Evolutionary conservation across 1,140 invertebrate species (phyloP).

Genomic region (Drosophila santomea): DNA sequence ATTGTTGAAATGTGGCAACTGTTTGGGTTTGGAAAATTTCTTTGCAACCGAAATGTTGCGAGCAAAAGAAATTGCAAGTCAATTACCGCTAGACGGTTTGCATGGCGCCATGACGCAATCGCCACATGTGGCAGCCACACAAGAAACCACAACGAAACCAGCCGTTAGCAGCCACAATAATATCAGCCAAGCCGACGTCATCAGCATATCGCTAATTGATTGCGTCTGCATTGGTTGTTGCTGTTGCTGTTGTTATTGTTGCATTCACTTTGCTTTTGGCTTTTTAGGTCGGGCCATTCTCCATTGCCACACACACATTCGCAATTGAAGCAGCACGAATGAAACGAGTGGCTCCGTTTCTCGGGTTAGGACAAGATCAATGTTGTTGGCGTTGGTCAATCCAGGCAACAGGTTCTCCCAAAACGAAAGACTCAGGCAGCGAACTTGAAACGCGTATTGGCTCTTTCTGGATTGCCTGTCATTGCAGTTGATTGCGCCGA

Average conservation of each 20-base stretch:
- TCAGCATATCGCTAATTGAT: conserved; percentile 76
- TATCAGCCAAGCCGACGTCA: conserved; percentile 40
- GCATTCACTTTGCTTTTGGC: conserved; percentile 67
- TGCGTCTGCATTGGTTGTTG: conserved; percentile 53
- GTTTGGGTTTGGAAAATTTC: conserved; percentile 64
- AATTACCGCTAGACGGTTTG: conserved; percentile 76
- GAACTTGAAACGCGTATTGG: conserved; percentile 66
- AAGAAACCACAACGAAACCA: conserved; percentile 6
- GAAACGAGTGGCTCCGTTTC: conserved; percentile 13
- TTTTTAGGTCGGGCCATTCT: conserved; percentile 76
- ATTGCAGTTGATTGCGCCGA: conserved; percentile 59
- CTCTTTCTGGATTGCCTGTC: conserved; percentile 39
- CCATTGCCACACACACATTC: conserved; percentile 48
- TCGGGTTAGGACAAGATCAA: conserved; percentile 75
- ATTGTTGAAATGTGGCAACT: conserved; percentile 68
- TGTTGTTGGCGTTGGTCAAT: conserved; percentile 64
- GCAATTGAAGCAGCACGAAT: conserved; percentile 4
- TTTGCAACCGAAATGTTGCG: conserved; percentile 73
- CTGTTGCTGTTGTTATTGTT: conserved; percentile 31
- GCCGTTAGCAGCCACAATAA: background rate
- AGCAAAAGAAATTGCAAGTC: conserved; percentile 80
- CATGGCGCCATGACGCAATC: conserved; percentile 77
- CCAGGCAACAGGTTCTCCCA: conserved; percentile 68
- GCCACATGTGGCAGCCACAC: conserved; percentile 70
- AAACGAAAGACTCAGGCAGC: conserved; percentile 75